Base-by-base conservation (phyloP, 2,888 invertebrate species). In the Aproaerema taeniolella region DNA sequence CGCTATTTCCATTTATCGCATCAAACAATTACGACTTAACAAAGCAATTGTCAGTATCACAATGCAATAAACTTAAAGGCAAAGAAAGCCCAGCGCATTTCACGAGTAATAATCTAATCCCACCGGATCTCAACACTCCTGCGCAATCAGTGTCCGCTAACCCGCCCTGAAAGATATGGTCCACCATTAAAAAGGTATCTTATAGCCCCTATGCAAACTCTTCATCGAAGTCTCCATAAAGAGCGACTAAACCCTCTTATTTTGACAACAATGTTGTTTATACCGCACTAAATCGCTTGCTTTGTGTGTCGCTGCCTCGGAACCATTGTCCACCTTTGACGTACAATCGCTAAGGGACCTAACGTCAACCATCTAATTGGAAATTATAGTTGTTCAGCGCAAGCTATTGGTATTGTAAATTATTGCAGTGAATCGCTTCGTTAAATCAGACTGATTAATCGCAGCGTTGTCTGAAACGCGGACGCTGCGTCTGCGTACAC, bases 391-490 rank as follows among this genome's bases (percentile, higher is more conserved):
- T 54, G 53, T 52, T 49, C 52, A 52, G 53, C 53, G 47, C 55
- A 62, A 62, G 62, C 67, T 67, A 68, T 68, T 58, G 65, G 63
- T 57, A 65, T 67, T 62, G 67, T 71, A 68, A 75, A 66, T 67
- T 71, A 75, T 69, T 67, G 57, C 58, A 56, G 49, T 46, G 57
- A 57, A 58, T 56, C 61, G 58, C 50, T 64, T 60, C 53, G 55
- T 67, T 76, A 73, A 77, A 77, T 80, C 76, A 77, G 55, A 49
- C 61, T 67, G 71, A 78, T 71, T 65, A 67, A 73, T 70, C 65
- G 58, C 48, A 64, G 61, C 60, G 57, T 50, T 53, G 57, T 52
- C 55, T 63, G 52, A 58, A 61, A 58, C 52, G 46, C 50, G 42
- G 47, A 43, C 42, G 49, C 49, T 45, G 53, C 54, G 57, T 46